Base-by-base conservation (phyloP, 1,140 invertebrate species). In the Gonatopus flavifemur region DNA sequence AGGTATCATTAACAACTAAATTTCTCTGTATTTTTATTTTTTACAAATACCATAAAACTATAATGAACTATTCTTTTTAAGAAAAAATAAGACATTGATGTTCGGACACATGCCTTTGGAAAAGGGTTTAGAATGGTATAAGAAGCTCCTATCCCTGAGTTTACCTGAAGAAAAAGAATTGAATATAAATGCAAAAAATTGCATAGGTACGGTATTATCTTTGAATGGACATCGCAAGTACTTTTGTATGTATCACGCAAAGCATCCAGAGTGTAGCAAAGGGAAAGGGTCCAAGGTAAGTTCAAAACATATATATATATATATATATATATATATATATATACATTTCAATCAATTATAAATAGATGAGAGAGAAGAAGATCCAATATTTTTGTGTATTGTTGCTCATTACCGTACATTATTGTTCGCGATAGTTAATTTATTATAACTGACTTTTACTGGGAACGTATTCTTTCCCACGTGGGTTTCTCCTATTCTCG, bases 191-290 rank as follows among this genome's bases (percentile, higher is more conserved):
- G 91, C 94, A 3, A 86, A 92, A 62, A 98, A 98, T 80, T 98
- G 94, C 76, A 88, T 98, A 24, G 97, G 97, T 5, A 99, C 97
- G 16, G 96, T 99, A 22, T 77, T 99, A 16, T 91, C 94, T 1
- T 78, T 98, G 25, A 98, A 98, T 79, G 96, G 96, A 3, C 91
- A 94, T 74, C 82, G 95, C 38, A 94, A 95, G 77, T 98, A 98
- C 77, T 98, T 98, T 79, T 98, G 93, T 71, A 95, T 99, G 80
- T 98, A 97, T 78, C 96, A 99, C 78, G 93, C 95, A 25, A 96
- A 95, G 72, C 92, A 95, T 76, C 84, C 84, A 15, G 86, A 86
- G 52, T 71, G 70, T 43, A 74, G 56, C 18, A 75, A 76, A 62
- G 74, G 70, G 32, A 80, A 74, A 59, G 82, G 83, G 35, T 78